A percentile compares a stretch with the other conserved stretches of the same genome.
Evolutionary conservation across 2,797 vertebrate species (phyloP).

Genomic region (Eupleurogrammus muticus): DNA sequence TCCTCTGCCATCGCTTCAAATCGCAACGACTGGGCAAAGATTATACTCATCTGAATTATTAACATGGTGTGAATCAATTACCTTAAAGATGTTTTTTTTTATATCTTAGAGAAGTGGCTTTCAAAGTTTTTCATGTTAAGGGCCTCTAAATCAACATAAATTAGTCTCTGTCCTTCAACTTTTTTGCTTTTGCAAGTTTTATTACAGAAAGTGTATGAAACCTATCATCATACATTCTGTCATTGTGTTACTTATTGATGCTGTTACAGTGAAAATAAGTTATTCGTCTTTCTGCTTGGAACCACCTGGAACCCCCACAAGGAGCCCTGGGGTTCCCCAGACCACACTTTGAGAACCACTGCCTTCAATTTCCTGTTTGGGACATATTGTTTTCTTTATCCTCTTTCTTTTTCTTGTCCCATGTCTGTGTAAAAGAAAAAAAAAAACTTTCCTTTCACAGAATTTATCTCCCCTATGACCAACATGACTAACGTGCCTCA

Average conservation of each 20-base stretch:
- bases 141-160: too few species aligned
- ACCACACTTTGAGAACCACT: too few species aligned
- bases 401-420: background rate
- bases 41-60: constrained; percentile 58
- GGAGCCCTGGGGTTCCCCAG: too few species aligned
- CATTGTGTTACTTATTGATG: too few species aligned
- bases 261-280: too few species aligned
- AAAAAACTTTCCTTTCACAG: background rate
- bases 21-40: constrained; percentile 41
- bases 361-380: constrained; percentile 1
- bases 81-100: background rate
- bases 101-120: background rate
- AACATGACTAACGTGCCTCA: constrained; percentile 3
- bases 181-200: too few species aligned
- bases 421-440: background rate
- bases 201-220: too few species aligned
- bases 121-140: too few species aligned
- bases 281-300: too few species aligned
- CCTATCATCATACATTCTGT: too few species aligned
- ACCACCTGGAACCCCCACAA: too few species aligned
- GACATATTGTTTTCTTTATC: background rate
- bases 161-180: too few species aligned
- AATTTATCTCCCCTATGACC: background rate
- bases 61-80: constrained; percentile 52
- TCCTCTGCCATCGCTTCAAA: constrained; percentile 43